A percentile compares a stretch with the other conserved stretches of the same genome.
Conservation (phyloP, 2,888 invertebrate genomes). For the Icerya purchasi region DNA sequence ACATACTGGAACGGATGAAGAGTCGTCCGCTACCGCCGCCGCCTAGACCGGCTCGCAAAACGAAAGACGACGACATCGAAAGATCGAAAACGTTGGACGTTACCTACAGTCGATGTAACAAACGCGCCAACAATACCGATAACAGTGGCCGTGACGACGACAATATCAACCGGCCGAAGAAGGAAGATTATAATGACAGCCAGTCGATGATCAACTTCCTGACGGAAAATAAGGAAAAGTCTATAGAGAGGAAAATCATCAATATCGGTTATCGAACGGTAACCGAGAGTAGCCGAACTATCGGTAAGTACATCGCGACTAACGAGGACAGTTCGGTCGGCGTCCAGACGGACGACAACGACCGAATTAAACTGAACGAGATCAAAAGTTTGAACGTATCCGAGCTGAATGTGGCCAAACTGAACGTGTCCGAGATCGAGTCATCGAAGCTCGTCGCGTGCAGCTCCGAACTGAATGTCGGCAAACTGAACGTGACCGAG, state of each 20-base stretch:
- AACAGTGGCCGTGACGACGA: too few relatives aligned
- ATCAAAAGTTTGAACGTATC: not conserved
- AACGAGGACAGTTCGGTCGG: not conserved
- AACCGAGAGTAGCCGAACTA: not conserved
- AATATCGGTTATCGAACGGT: not conserved
- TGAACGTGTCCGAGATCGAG: not conserved
- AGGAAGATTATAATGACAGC: conserved; percentile 7
- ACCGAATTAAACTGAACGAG: not conserved
- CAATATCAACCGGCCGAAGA: conserved; percentile 10
- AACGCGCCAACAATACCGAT: conserved; percentile 7
- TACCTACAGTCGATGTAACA: not conserved
- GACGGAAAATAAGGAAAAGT: conserved; percentile 14
- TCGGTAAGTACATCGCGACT: not conserved
- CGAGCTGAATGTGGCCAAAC: not conserved
- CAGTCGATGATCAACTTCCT: not conserved
- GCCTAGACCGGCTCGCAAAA: conserved; percentile 52
- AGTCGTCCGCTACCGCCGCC: conserved; percentile 67
- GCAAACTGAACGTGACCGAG: conserved; percentile 52
- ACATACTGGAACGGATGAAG: conserved; percentile 60
- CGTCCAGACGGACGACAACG: conserved; percentile 1
- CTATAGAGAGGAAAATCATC: conserved; percentile 14
- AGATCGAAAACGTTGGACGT: conserved; percentile 1
- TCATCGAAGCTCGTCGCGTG: not conserved
- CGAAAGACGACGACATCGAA: conserved; percentile 15
- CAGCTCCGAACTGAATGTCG: conserved; percentile 54